phyloP scores from a whole-genome alignment of 2,888 invertebrate species.

The Ferdinandea cuprea region DNA sequence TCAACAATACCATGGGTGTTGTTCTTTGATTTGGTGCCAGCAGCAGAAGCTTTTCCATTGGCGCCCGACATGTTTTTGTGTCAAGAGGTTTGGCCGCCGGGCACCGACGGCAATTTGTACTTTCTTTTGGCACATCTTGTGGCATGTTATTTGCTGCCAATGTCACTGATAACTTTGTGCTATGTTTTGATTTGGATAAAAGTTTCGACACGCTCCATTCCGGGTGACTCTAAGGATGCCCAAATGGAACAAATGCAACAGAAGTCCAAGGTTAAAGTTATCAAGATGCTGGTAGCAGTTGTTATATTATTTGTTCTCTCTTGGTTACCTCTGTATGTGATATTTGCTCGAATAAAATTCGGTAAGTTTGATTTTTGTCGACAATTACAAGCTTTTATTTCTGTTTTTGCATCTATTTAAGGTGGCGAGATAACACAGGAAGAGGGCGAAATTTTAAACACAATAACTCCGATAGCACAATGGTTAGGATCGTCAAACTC shows the following conservation, averaged over 20 bases:
- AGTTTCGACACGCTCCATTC: conserved; percentile 93
- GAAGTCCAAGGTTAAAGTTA: conserved; percentile 96
- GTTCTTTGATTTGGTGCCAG: conserved; percentile 89
- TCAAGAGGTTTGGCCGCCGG: conserved; percentile 93
- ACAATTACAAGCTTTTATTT: conserved; percentile 24
- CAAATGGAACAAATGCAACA: conserved; percentile 96
- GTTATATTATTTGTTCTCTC: conserved; percentile 96
- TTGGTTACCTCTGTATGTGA: conserved; percentile 95
- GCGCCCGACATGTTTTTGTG: conserved; percentile 90
- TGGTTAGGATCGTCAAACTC: conserved; percentile 97
- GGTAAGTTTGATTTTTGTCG: conserved; percentile 84
- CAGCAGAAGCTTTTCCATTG: conserved; percentile 84
- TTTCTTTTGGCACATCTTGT: conserved; percentile 94
- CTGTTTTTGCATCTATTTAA: no score
- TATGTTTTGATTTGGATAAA: conserved; percentile 96
- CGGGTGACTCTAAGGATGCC: conserved; percentile 94
- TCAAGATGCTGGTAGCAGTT: conserved; percentile 96
- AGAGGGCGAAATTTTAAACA: conserved; percentile 91
- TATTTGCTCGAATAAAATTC: conserved; percentile 93
- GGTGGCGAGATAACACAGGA: conserved; percentile 86
- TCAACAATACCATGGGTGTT: conserved; percentile 96
- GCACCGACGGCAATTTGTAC: conserved; percentile 91
- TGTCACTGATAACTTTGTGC: conserved; percentile 95
- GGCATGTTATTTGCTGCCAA: conserved; percentile 95
- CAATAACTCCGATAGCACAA: conserved; percentile 94